Evolutionary conservation across 2,113 vertebrate genomes (phyloP).

Genomic region (Aplodontia rufa): DNA sequence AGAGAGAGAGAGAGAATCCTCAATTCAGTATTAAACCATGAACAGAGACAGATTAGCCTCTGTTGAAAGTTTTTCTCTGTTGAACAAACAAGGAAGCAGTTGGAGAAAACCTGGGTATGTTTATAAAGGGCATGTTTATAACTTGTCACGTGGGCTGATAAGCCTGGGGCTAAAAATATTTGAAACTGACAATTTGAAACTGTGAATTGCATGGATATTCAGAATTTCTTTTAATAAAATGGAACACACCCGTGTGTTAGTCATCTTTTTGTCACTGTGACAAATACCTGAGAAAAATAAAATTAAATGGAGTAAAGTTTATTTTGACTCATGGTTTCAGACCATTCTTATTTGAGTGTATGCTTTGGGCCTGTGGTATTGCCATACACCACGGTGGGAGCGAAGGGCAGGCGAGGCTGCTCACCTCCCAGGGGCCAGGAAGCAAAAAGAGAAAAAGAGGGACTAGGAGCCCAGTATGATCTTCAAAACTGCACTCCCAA

Average conservation of each 20-base stretch:
- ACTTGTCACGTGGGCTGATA: background rate
- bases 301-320: background rate
- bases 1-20: background rate
- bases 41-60: background rate
- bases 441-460: background rate
- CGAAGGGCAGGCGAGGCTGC: background rate
- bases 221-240: background rate
- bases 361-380: background rate
- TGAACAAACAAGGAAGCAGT: background rate
- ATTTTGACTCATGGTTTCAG: background rate
- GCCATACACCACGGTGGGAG: background rate
- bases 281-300: background rate
- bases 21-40: background rate
- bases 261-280: background rate
- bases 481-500: background rate
- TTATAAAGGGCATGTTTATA: background rate
- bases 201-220: slow-evolving; percentile 28
- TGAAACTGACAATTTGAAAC: slow-evolving; percentile 45
- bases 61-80: background rate
- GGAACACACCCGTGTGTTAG: background rate
- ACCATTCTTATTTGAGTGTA: background rate
- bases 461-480: no score
- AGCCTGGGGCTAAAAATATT: slow-evolving; percentile 4
- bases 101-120: background rate
- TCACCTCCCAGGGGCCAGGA: background rate